Conservation (phyloP, 1,140 invertebrate genomes). For the Bombus turneri region DNA sequence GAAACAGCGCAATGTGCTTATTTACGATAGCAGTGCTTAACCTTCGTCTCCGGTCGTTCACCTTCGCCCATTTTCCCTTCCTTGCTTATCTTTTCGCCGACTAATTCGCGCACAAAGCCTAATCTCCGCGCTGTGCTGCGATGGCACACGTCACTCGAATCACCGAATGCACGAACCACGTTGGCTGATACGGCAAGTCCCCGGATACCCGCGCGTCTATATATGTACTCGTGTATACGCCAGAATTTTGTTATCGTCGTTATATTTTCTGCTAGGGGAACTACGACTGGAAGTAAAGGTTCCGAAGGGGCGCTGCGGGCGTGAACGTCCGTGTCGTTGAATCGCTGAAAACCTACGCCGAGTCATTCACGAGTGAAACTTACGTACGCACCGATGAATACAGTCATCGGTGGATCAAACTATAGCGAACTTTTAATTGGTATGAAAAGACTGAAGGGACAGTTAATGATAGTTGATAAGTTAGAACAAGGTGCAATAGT, state of each 20-base stretch:
- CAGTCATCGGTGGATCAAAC: background rate
- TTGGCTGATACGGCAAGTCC: background rate
- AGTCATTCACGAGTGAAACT: background rate
- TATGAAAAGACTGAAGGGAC: too few relatives aligned
- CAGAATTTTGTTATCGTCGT: background rate
- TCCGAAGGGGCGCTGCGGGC: too few relatives aligned
- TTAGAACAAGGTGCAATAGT: too few relatives aligned
- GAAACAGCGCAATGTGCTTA: background rate
- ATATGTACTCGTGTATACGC: background rate
- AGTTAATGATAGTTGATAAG: too few relatives aligned
- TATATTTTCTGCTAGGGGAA: background rate
- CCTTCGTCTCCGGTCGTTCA: background rate
- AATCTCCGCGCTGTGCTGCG: background rate
- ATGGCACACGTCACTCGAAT: conserved; percentile 1
- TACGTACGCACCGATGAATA: too few relatives aligned
- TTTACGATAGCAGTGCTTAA: background rate
- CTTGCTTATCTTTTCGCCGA: conserved; percentile 17
- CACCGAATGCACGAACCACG: background rate
- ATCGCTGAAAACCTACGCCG: background rate
- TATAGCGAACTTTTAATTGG: background rate
- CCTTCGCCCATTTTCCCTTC: too few relatives aligned
- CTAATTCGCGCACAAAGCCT: conserved; percentile 12
- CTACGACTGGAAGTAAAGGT: background rate
- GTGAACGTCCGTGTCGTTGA: too few relatives aligned
- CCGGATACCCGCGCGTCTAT: background rate